Percentiles rank a stretch among this genome's conserved stretches.
These are phyloP conservation scores for Psittacula derbiana DNA, from an alignment of 2,797 vertebrate species.

Conservation along the genomic window DNA sequence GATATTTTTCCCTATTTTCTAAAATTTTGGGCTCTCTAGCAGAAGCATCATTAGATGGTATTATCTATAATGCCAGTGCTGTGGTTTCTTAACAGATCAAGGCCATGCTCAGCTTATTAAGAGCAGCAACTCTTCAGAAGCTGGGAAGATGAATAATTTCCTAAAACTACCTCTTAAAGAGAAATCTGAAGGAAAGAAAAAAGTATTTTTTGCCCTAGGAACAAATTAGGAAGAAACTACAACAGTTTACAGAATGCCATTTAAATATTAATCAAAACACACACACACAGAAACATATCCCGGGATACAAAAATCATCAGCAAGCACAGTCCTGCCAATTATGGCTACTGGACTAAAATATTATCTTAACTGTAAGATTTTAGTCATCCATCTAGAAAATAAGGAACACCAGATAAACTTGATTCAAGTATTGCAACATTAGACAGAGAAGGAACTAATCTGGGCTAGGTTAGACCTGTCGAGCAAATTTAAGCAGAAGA, in stretches of 20 bases:
- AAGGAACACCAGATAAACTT: neutral
- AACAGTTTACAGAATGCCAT: neutral
- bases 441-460: neutral
- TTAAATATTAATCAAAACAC: neutral
- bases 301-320: neutral
- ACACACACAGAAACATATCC: neutral
- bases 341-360: neutral
- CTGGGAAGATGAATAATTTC: neutral
- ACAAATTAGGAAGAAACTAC: neutral
- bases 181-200: neutral
- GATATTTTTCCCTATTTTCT: neutral
- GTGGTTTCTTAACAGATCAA: neutral
- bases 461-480: neutral
- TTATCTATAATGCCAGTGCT: neutral
- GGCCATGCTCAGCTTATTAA: neutral
- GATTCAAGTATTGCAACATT: neutral
- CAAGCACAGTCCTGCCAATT: neutral
- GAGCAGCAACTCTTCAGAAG: neutral
- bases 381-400: neutral
- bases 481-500: neutral
- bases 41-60: neutral
- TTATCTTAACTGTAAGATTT: neutral
- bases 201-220: neutral
- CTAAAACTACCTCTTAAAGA: neutral
- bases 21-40: neutral